Base-by-base conservation (phyloP, 1,140 invertebrate species). In the Ylistrum balloti region DNA sequence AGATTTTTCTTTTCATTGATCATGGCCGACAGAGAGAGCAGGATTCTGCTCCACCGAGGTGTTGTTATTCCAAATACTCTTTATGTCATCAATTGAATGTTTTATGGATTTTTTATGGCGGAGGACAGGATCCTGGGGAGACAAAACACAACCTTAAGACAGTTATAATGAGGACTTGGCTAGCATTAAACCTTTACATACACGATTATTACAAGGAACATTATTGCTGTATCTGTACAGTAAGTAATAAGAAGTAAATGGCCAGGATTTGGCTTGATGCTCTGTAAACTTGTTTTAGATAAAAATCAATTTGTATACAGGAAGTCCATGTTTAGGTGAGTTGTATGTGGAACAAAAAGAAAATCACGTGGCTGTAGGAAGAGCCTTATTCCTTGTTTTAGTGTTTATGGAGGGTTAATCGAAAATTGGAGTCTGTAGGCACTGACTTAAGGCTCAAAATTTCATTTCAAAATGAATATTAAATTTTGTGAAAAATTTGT, bases 41-140 rank as follows among this genome's bases (percentile, higher is more conserved):
- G 22, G 5, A 74, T 74, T 11, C 1, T 7, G 56, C 56, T 74
- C 56, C 56, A 28, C n/a, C 56, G 5, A 74, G 56, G 56, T 74
- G 56, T 74, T n/a, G n/a, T 28, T 28, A 74, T 74, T n/a, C 13
- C 56, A 22, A 28, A 74, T 28, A 74, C 22, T 74, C 56, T n/a
- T 74, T 74, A 74, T 74, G 56, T 74, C n/a, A 11, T 28, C 56
- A 74, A 74, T 74, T 74, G 56, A 74, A 74, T 74, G 56, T 74
- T 74, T 74, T 74, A 74, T 74, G 56, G 22, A 28, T 28, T 28
- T 74, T 74, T 74, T n/a, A 74, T 74, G 15, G n/a, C 56, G 5
- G 56, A 74, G n/a, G 56, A 74, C 56, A 74, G 56, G 56, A 74
- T 74, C 56, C 56, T 74, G n/a, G 56, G 56, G n/a, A 74, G 56